phyloP scores from a whole-genome alignment of 2,888 invertebrate species.

The Dynastes tityus region DNA sequence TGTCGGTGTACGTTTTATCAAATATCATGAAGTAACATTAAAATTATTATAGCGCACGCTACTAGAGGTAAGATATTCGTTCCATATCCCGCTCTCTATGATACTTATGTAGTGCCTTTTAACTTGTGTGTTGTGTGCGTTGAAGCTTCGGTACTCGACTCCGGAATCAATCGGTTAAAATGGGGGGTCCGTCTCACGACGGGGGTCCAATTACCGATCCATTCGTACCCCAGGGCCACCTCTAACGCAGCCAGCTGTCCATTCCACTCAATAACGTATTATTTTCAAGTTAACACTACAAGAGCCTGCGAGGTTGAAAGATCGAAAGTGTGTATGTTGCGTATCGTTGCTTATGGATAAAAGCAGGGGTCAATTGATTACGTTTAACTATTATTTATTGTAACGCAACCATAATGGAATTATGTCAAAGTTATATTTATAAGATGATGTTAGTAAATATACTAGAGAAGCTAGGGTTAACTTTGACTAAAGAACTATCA shows the following conservation, averaged over 20 bases:
- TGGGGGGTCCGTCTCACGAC: constrained; percentile 62
- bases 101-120: not conserved
- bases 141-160: not conserved
- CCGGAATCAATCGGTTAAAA: constrained; percentile 49
- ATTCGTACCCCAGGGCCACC: constrained; percentile 63
- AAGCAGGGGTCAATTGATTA: constrained; percentile 41
- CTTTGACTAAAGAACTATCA: no score
- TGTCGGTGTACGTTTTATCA: constrained; percentile 34
- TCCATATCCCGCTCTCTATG: constrained; percentile 2
- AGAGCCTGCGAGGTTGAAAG: not conserved
- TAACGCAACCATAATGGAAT: not conserved
- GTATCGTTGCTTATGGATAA: constrained; percentile 9
- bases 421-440: not conserved
- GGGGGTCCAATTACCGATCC: constrained; percentile 70
- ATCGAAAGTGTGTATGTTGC: not conserved
- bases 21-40: constrained; percentile 46
- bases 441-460: no score
- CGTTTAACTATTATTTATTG: constrained; percentile 5
- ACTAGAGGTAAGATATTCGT: constrained; percentile 33
- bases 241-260: constrained; percentile 52
- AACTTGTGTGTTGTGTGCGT: not conserved
- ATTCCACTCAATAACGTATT: constrained; percentile 63
- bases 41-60: constrained; percentile 37
- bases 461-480: no score
- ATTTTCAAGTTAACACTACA: constrained; percentile 64